phyloP scores from a whole-genome alignment of 1,140 invertebrate species.

The Trinorchestia longiramus region DNA sequence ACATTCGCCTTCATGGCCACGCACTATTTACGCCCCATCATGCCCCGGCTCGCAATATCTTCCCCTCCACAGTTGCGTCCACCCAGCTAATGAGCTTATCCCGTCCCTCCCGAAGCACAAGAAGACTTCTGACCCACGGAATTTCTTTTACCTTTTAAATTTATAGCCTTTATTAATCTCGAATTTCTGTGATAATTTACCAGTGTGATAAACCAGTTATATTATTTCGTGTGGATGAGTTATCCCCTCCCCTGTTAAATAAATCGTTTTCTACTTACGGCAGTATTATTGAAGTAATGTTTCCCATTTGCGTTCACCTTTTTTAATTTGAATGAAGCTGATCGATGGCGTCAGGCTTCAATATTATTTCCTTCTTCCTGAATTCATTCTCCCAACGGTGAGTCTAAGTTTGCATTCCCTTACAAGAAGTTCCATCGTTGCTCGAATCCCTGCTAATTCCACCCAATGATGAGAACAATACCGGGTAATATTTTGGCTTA shows the following conservation, averaged over 20 bases:
- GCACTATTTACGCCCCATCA: background rate
- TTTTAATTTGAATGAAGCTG: background rate
- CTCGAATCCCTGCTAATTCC: background rate
- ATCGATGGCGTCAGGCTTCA: background rate
- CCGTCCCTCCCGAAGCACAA: conserved; percentile 10
- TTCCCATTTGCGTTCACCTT: background rate
- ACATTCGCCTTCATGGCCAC: background rate
- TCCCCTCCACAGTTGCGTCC: background rate
- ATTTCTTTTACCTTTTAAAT: background rate
- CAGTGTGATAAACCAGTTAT: conserved; percentile 19
- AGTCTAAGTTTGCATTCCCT: background rate
- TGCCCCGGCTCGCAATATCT: background rate
- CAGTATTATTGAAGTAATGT: conserved; percentile 4
- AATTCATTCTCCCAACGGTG: conserved; percentile 2
- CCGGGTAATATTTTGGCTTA: background rate
- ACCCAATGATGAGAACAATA: conserved; percentile 9
- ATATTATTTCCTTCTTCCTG: background rate
- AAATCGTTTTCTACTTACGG: background rate
- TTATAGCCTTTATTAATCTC: background rate
- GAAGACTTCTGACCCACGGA: background rate
- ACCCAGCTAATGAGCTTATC: background rate
- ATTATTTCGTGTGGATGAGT: background rate
- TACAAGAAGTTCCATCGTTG: background rate
- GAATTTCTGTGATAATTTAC: conserved; percentile 17
- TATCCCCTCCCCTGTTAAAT: conserved; percentile 1